Evolutionary conservation across 1,140 invertebrate species (phyloP).

Genomic region (Musca domestica): DNA sequence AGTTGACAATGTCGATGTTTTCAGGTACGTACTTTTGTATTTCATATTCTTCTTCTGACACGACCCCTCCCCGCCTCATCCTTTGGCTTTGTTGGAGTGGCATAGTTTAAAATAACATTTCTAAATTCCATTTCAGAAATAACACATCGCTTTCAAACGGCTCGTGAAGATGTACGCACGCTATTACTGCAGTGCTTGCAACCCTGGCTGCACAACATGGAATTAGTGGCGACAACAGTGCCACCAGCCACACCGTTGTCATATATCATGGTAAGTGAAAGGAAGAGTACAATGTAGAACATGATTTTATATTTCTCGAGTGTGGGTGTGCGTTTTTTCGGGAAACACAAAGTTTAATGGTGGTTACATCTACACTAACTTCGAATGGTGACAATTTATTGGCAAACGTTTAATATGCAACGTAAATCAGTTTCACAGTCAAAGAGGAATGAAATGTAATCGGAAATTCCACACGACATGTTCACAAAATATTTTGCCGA

Average conservation of each 20-base stretch:
- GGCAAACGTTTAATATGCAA: no score
- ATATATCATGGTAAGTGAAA: conserved; percentile 70
- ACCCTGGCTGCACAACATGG: conserved; percentile 98
- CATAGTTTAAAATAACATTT: background rate
- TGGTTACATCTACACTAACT: no score
- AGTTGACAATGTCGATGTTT: conserved; percentile 98
- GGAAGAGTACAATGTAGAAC: no score
- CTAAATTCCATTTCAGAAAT: conserved; percentile 76
- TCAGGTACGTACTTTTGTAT: conserved; percentile 66
- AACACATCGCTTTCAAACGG: conserved; percentile 94
- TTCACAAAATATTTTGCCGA: no score
- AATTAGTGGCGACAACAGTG: conserved; percentile 94
- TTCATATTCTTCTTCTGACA: background rate
- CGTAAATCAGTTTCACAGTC: no score
- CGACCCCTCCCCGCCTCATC: background rate
- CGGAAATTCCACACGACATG: no score
- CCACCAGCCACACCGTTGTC: conserved; percentile 79
- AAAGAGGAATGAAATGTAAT: no score
- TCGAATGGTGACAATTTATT: no score
- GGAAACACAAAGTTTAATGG: no score
- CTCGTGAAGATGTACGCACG: conserved; percentile 83
- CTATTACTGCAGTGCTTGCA: conserved; percentile 87
- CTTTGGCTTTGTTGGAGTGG: background rate
- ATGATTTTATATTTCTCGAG: no score
- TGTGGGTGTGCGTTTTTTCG: no score